Evolutionary conservation across 1,140 invertebrate genomes (phyloP), one percentile per base, ranked within the genome.

Genomic region (Drosophila biarmipes): DNA sequence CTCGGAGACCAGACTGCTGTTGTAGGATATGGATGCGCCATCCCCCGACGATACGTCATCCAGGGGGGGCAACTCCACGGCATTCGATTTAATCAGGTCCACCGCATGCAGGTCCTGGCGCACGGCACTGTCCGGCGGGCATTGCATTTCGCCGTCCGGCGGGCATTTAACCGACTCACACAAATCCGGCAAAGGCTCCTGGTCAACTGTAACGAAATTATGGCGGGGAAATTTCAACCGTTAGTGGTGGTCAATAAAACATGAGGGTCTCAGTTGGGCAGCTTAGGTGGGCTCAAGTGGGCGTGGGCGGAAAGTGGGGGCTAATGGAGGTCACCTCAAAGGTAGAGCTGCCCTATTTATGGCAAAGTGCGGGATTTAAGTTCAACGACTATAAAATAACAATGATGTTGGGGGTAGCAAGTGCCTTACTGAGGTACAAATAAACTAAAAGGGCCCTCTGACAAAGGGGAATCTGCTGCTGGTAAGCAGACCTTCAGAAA

Each of bases 111-210:
- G 69, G 8, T 58, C 73, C 54, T 81, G 80, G 6, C 90, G 76
- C 4, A 91, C 40, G 14, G 69, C 55, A 34, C 90, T 91, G 45
- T 91, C 90, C 53, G 64, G 63, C n/a, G 90, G 90, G 40, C 90
- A 91, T 43, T 74, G 66, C 62, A 91, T 71, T 11, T 91, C 90
- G 58, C 73, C 57, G 14, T 91, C 72, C 14, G 90, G 69, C 2
- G 90, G 90, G 53, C 90, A 91, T 29, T 66, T 73, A 15, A 91
- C 58, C 15, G 72, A 38, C 35, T 86, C 82, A 63, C 90, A 91
- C 4, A 37, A 58, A 46, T 51, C 24, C 8, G 84, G 84, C 43
- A 86, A 53, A 31, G 53, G 78, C 6, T 34, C 17, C 58, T 58
- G 38, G 62, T 79, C 80, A 51, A 68, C 63, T 79, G 69, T 17